phyloP scores from a whole-genome alignment of 1,140 invertebrate species.

The Lordiphosa clarofinis region DNA sequence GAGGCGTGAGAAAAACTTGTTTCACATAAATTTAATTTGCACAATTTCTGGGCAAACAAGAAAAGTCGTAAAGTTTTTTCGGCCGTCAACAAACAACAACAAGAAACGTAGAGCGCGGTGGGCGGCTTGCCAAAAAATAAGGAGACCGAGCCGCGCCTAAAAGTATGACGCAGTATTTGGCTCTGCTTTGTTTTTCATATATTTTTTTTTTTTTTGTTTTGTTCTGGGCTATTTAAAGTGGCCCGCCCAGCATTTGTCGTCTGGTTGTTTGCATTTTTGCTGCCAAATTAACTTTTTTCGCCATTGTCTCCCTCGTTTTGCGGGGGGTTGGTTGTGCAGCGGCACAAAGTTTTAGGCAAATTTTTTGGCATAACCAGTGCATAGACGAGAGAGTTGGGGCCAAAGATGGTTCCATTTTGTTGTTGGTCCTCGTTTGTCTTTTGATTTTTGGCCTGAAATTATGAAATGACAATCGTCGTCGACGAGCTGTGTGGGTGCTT shows the following conservation, averaged over 20 bases:
- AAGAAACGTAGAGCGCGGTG: constrained; percentile 32
- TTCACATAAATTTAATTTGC: constrained; percentile 73
- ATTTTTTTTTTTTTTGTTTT: constrained; percentile 17
- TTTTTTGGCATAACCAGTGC: constrained; percentile 69
- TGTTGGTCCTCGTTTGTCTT: constrained; percentile 51
- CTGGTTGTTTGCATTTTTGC: constrained; percentile 70
- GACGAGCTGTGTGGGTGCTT: constrained; percentile 25
- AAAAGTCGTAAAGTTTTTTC: constrained; percentile 68
- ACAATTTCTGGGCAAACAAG: constrained; percentile 64
- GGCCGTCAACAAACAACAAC: constrained; percentile 20
- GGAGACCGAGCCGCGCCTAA: constrained; percentile 40
- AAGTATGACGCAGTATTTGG: constrained; percentile 65
- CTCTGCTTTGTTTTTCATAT: constrained; percentile 40
- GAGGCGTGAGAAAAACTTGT: constrained; percentile 63
- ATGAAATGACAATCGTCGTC: constrained; percentile 59
- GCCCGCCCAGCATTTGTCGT: constrained; percentile 33
- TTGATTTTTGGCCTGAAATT: constrained; percentile 63
- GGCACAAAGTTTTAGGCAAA: constrained; percentile 63
- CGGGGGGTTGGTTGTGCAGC: constrained; percentile 7
- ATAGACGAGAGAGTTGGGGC: constrained; percentile 31
- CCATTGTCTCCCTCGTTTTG: constrained; percentile 48
- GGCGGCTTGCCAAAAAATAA: constrained; percentile 41
- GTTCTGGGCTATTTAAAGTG: constrained; percentile 53
- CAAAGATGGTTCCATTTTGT: constrained; percentile 19
- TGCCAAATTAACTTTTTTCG: constrained; percentile 76